A percentile compares a stretch with the other conserved stretches of the same genome.
These are phyloP conservation scores for Epistrophe eligans DNA, from an alignment of 2,888 invertebrate species.

Conservation along the genomic window DNA sequence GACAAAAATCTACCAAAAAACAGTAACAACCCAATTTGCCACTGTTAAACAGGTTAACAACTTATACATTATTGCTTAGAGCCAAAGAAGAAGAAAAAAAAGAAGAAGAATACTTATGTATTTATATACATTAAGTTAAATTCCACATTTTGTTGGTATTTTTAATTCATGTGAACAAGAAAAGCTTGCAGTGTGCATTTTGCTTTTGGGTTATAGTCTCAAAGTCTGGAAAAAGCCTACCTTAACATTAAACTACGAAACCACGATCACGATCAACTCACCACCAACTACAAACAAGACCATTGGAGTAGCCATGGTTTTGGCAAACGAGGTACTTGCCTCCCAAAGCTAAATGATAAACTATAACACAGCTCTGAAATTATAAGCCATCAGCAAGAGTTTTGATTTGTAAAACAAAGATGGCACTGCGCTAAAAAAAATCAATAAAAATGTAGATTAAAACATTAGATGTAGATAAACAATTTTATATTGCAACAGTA, in stretches of 20 bases:
- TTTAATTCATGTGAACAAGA: constrained; percentile 59
- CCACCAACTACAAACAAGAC: constrained; percentile 27
- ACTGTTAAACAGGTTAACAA: constrained; percentile 63
- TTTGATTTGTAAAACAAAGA: no score
- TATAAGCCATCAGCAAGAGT: no score
- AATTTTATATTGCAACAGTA: no score
- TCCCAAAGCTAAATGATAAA: not conserved
- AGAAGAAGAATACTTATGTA: not conserved
- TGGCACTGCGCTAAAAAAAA: no score
- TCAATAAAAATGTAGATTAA: no score
- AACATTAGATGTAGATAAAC: no score
- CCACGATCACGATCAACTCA: constrained; percentile 74
- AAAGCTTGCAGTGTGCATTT: constrained; percentile 51
- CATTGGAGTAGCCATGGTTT: not conserved
- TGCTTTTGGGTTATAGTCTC: not conserved
- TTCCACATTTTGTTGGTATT: constrained; percentile 57
- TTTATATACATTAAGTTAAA: not conserved
- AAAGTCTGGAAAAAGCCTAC: constrained; percentile 78
- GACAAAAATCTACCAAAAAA: constrained; percentile 48
- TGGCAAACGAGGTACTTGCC: not conserved
- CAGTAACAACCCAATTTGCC: constrained; percentile 69
- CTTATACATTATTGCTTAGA: not conserved
- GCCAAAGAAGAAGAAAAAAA: not conserved
- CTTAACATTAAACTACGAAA: constrained; percentile 82
- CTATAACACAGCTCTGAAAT: not conserved